phyloP scores from a whole-genome alignment of 2,888 invertebrate genomes.

The Julus scanicus region DNA sequence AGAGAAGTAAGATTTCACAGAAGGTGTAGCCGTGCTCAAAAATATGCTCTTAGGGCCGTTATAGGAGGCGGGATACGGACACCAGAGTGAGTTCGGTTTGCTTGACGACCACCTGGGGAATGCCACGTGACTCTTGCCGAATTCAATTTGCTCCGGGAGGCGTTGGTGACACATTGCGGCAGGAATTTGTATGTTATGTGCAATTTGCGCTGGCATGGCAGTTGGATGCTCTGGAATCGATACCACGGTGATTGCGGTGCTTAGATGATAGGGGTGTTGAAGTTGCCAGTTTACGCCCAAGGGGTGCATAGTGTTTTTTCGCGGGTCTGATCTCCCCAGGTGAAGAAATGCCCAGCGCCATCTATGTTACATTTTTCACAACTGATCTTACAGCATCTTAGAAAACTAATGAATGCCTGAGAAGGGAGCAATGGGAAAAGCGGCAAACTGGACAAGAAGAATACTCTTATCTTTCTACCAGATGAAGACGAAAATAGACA shows the following conservation, averaged over 20 bases:
- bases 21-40: background rate
- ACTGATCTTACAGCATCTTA: no score
- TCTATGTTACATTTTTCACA: no score
- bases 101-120: conserved; percentile 28
- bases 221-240: background rate
- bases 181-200: background rate
- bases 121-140: background rate
- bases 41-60: background rate
- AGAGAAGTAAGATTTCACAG: background rate
- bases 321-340: no score
- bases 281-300: no score
- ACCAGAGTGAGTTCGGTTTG: background rate
- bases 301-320: no score
- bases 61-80: background rate
- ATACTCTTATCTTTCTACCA: no score
- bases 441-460: no score
- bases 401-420: no score
- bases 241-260: background rate
- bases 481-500: no score
- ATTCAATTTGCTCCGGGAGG: background rate
- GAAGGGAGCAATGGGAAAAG: no score
- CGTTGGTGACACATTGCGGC: background rate
- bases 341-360: no score
- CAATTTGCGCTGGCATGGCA: background rate
- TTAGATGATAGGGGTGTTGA: no score